Evolutionary conservation across 2,113 vertebrate genomes (phyloP).

Genomic region (Eulemur rufifrons): DNA sequence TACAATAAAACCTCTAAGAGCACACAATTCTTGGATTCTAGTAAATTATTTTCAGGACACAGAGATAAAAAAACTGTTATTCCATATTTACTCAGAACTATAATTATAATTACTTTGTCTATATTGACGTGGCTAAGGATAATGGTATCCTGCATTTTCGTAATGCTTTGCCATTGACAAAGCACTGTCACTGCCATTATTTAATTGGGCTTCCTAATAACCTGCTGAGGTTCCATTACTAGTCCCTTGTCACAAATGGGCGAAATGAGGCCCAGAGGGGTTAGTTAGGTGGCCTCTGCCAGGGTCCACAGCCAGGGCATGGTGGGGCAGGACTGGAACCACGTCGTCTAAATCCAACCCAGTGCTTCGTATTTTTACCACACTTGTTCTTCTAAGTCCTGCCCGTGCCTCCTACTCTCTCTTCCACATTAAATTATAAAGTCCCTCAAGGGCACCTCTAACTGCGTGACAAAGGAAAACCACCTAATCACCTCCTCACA

Average conservation of each 20-base stretch:
- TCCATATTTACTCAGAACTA: not conserved
- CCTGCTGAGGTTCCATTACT: not conserved
- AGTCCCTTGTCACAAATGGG: not conserved
- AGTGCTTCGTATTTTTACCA: not conserved
- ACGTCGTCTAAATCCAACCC: not conserved
- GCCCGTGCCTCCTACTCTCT: not conserved
- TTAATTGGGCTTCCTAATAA: not conserved
- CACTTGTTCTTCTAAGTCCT: not conserved
- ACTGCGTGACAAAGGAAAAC: not conserved
- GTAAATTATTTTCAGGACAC: slow-evolving; percentile 2
- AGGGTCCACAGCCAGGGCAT: fast-evolving
- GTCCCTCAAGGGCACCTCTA: not conserved
- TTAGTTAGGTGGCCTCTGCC: not conserved
- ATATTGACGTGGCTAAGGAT: not conserved
- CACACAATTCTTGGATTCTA: not conserved
- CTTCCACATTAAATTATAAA: not conserved
- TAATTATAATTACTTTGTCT: slow-evolving; percentile 15
- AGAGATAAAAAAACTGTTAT: slow-evolving; percentile 13
- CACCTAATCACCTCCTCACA: not conserved
- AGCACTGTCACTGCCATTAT: not conserved
- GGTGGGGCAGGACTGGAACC: not conserved
- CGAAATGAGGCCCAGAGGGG: not conserved
- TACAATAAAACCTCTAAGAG: not conserved
- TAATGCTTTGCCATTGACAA: not conserved
- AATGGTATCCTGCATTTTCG: not conserved